phyloP scores from a whole-genome alignment of 2,888 invertebrate genomes.

The Athetis lepigone region DNA sequence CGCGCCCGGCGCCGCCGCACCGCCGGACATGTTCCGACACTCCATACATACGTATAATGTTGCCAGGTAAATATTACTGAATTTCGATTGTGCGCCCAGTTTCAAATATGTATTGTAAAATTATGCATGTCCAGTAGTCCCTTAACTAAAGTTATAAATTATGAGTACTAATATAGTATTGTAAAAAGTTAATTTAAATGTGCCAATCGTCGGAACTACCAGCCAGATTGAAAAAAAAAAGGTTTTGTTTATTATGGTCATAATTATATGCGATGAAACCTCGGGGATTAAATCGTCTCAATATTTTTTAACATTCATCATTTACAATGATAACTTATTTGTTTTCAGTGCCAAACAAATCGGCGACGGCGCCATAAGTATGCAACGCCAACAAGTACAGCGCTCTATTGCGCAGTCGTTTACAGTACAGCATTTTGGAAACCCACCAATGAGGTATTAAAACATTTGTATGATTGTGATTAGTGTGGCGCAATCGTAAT shows the following conservation, averaged over 20 bases:
- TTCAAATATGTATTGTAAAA: no score
- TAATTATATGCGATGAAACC: no score
- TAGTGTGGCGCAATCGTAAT: neutral
- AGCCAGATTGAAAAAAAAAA: no score
- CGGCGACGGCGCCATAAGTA: constrained; percentile 76
- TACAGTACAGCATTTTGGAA: constrained; percentile 87
- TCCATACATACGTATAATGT: constrained; percentile 95
- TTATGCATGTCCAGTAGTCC: no score
- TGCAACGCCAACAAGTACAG: constrained; percentile 84
- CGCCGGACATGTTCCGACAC: constrained; percentile 95
- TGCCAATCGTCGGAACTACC: no score
- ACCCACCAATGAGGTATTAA: constrained; percentile 81
- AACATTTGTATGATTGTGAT: neutral
- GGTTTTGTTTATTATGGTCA: no score
- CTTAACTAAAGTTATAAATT: no score
- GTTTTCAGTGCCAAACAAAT: constrained; percentile 81
- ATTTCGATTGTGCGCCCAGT: constrained; percentile 17
- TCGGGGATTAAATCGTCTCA: no score
- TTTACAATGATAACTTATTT: constrained; percentile 29
- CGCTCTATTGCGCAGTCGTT: constrained; percentile 86
- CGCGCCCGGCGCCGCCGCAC: constrained; percentile 86
- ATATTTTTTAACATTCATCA: no score
- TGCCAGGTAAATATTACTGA: constrained; percentile 75
- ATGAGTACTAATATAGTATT: no score
- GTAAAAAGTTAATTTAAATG: no score